A percentile compares a stretch with the other conserved stretches of the same genome.
Evolutionary conservation across 2,888 invertebrate genomes (phyloP).

Genomic region (Clistopyga incitator): DNA sequence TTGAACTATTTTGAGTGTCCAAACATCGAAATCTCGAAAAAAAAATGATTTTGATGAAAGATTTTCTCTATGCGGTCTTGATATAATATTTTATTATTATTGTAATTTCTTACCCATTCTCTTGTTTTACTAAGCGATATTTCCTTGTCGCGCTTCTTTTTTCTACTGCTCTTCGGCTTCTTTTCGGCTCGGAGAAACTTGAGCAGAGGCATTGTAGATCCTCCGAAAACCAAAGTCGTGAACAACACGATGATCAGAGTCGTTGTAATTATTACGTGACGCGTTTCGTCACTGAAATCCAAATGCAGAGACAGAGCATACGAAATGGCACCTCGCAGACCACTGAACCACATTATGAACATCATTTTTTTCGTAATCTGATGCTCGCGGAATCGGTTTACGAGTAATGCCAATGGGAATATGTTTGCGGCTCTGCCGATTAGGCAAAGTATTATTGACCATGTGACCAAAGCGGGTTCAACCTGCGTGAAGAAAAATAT

Average conservation of each 20-base stretch:
- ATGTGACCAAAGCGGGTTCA: constrained; percentile 95
- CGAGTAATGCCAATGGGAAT: constrained; percentile 96
- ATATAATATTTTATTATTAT: not conserved
- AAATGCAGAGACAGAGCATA: constrained; percentile 98
- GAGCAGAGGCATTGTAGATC: constrained; percentile 98
- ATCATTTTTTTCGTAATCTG: constrained; percentile 99
- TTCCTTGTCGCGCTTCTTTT: constrained; percentile 90
- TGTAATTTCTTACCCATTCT: constrained; percentile 90
- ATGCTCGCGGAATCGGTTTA: constrained; percentile 98
- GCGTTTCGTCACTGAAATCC: constrained; percentile 96
- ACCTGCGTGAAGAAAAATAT: constrained; percentile 72
- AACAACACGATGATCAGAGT: constrained; percentile 99
- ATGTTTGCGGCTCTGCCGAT: constrained; percentile 98
- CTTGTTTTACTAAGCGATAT: constrained; percentile 98
- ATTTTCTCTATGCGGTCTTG: too few relatives aligned
- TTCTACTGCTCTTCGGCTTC: constrained; percentile 86
- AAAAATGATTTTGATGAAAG: too few relatives aligned
- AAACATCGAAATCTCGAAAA: too few relatives aligned
- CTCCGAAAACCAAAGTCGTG: constrained; percentile 97
- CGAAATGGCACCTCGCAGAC: constrained; percentile 98
- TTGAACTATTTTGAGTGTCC: too few relatives aligned
- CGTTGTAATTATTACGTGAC: constrained; percentile 98
- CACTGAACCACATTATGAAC: constrained; percentile 99
- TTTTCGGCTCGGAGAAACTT: constrained; percentile 94
- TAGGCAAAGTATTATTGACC: constrained; percentile 96